A percentile compares a stretch with the other conserved stretches of the same genome.
Evolutionary conservation across 2,113 vertebrate genomes (phyloP).

Genomic region (Caranx melampygus): DNA sequence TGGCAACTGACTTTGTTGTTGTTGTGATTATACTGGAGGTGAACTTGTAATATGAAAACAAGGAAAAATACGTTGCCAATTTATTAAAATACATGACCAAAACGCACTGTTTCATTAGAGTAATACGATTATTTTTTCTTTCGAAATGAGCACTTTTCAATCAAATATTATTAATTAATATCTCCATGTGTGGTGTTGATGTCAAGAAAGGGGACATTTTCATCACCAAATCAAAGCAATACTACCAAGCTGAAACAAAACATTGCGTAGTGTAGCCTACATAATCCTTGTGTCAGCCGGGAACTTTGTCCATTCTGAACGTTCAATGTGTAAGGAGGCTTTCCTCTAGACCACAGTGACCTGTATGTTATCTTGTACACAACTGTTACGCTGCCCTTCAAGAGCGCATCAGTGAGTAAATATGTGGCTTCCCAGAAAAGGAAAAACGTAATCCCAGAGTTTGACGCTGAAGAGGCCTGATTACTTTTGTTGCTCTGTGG

Average conservation of each 20-base stretch:
- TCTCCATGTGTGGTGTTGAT: background rate
- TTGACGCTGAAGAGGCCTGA: conserved; percentile 73
- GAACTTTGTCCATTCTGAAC: conserved; percentile 46
- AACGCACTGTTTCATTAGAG: background rate
- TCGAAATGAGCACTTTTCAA: background rate
- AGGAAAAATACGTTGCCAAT: background rate
- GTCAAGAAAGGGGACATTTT: background rate
- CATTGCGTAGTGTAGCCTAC: background rate
- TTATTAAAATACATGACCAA: too few species aligned
- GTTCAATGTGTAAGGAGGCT: conserved; percentile 49
- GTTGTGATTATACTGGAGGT: background rate
- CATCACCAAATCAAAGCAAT: background rate
- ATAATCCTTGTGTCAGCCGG: conserved; percentile 25
- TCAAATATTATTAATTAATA: background rate
- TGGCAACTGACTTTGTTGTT: background rate
- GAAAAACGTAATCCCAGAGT: conserved; percentile 55
- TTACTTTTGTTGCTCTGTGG: conserved; percentile 68
- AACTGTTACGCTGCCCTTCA: conserved; percentile 58
- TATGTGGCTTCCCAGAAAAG: conserved; percentile 71
- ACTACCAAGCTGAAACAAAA: conserved; percentile 14
- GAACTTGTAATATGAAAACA: background rate
- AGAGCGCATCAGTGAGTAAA: conserved; percentile 67
- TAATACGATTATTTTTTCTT: background rate
- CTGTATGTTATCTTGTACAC: conserved; percentile 59
- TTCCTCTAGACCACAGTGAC: conserved; percentile 47